Evolutionary conservation across 2,797 vertebrate species (phyloP), one percentile per base, ranked within the genome.

Genomic region (Hirundo rustica): DNA sequence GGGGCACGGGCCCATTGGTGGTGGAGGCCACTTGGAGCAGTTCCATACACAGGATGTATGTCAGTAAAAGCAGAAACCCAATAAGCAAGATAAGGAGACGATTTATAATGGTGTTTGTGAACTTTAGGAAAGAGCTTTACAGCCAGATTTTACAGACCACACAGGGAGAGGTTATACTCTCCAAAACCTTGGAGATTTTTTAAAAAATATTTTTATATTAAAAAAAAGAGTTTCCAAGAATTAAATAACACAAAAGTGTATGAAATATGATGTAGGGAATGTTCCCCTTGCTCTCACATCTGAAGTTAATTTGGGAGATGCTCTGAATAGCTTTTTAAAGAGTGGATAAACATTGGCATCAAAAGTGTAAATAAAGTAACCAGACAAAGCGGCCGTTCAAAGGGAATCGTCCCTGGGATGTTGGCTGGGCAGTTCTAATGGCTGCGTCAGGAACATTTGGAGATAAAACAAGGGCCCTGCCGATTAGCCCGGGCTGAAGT

Each of bases 321-420:
- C 75, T 81, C 93, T 95, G 95, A 96, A 97, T 96, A 77, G 76
- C 93, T 94, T 96, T 96, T 93, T 94, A 95, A 96, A 96, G 96
- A 93, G 93, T 95, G 92, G 78, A 97, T 97, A 97, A 97, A 97
- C 96, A 97, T 91, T 97, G 97, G 96, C 97, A 95, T 97, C 88
- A 73, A 94, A 95, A 94, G 94, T 96, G 93, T 97, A 97, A 97
- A 97, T 97, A 97, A 93, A 96, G 92, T 95, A 92, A 96, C 88
- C 93, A 95, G 95, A 97, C 92, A 95, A 92, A 94, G 92, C 66
- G 71, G 88, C 64, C 5, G 76, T 97, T 96, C 95, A 97, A 97
- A 96, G 93, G 58, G 89, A 95, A 64, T 44, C 25, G 4, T 93
- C 95, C 95, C 92, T 54, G 87, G 66, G 58, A 89, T 74, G 44